phyloP scores from a whole-genome alignment of 2,113 vertebrate species.

The Gobius niger region DNA sequence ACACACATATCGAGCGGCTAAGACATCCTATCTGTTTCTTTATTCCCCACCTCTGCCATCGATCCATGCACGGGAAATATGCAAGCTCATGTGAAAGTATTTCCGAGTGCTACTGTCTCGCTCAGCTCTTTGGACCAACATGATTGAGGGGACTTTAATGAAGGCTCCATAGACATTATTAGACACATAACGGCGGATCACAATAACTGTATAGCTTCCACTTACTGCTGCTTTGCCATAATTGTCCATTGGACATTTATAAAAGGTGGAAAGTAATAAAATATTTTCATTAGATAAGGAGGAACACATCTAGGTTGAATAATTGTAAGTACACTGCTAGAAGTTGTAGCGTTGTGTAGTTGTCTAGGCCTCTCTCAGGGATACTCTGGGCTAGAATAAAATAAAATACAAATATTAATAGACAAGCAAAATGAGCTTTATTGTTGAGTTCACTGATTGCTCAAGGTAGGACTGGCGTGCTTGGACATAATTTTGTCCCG shows the following conservation, averaged over 20 bases:
- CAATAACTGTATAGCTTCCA: background rate
- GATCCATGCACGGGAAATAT: slow-evolving; percentile 45
- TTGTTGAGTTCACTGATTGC: too few species aligned
- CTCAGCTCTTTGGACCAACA: slow-evolving; percentile 20
- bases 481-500: too few species aligned
- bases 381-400: too few species aligned
- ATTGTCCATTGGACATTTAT: background rate
- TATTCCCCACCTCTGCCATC: slow-evolving; percentile 26
- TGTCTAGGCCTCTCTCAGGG: too few species aligned
- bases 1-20: slow-evolving; percentile 32
- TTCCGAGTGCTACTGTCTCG: slow-evolving; percentile 31
- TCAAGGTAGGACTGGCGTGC: too few species aligned
- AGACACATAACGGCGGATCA: background rate
- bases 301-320: too few species aligned
- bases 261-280: background rate
- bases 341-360: background rate
- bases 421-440: too few species aligned
- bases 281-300: too few species aligned
- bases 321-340: background rate
- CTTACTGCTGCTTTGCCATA: background rate
- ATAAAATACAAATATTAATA: too few species aligned
- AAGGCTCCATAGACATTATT: slow-evolving; percentile 26
- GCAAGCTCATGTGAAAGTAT: slow-evolving; percentile 46
- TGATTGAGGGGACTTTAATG: slow-evolving; percentile 35
- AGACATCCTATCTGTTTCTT: slow-evolving; percentile 49